Evolutionary conservation across 2,888 invertebrate genomes (phyloP).

Genomic region (Argyra leucocephala): DNA sequence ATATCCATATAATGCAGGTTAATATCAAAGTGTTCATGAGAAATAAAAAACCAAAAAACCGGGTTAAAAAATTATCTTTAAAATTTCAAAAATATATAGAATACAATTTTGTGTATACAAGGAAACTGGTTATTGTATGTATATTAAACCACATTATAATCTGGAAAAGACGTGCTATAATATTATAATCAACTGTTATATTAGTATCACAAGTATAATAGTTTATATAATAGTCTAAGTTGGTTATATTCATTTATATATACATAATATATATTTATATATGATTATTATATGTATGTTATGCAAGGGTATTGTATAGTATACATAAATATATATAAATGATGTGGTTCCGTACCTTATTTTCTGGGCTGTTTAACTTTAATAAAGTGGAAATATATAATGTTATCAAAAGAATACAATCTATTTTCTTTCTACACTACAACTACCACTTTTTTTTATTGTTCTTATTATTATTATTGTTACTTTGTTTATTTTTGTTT

Average conservation of each 20-base stretch:
- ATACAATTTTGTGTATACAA: too few relatives aligned
- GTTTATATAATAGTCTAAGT: not conserved
- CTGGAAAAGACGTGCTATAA: not conserved
- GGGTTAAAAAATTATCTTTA: too few relatives aligned
- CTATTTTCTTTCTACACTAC: not conserved
- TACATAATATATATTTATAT: not conserved
- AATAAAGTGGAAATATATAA: not conserved
- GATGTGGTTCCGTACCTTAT: constrained; percentile 1
- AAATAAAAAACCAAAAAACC: too few relatives aligned
- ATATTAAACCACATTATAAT: not conserved
- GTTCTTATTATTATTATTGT: not conserved
- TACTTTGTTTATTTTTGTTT: not conserved
- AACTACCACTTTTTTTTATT: not conserved
- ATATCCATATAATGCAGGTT: too few relatives aligned
- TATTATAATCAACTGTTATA: not conserved
- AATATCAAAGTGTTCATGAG: too few relatives aligned
- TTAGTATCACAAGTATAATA: not conserved
- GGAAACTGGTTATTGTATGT: too few relatives aligned
- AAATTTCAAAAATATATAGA: too few relatives aligned
- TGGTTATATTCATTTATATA: not conserved
- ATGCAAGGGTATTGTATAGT: not conserved
- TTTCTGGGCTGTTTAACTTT: not conserved
- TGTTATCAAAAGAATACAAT: not conserved
- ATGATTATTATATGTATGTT: not conserved
- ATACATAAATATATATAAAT: not conserved